Evolutionary conservation across 2,113 vertebrate genomes (phyloP), one percentile per base, ranked within the genome.

Genomic region (Lota lota): DNA sequence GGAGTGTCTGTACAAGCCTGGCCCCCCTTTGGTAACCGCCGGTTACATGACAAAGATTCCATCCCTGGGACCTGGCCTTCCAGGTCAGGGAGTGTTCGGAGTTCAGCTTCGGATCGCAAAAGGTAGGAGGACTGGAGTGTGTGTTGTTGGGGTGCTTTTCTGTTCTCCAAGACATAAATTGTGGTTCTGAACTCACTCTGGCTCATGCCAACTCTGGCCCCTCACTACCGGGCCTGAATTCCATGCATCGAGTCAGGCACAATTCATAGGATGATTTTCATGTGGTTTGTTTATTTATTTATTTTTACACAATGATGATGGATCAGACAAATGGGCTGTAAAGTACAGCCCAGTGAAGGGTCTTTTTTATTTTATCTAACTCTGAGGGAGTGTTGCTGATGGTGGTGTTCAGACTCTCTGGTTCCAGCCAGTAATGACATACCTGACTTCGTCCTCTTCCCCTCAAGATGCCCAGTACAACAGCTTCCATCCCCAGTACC

Each of bases 61-160:
- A 5, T 80, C 81, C 0, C 69, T 92, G 0, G 85, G 88, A 18
- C 85, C 91, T 16, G 73, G 83, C 1, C 70, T 92, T 68, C 83
- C 86, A 10, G 84, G 86, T 3, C 75, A 87, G 18, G 91, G 90
- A 0, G 68, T 89, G 22, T 89, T 92, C 77, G 92, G 91, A 63
- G 91, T 92, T 64, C 91, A 93, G 75, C 88, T 93, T 57, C 86
- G 91, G 72, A 91, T 93, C 20, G 86, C 92, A 20, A 89, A 87
- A 91, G 91, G 91, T 91, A 72, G 19, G 19, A 20, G 0, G 0
- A 58, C n/a, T 33, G 21, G 1, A 63, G 69, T 66, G 70, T 8
- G 15, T 1, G 10, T 14, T 24, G 58, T 8, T 24, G 15, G 28
- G 15, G 14, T 10, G 59, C 59, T 1, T 47, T 11, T 47, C 40